phyloP scores from a whole-genome alignment of 1,140 invertebrate genomes.

The Physella acuta region DNA sequence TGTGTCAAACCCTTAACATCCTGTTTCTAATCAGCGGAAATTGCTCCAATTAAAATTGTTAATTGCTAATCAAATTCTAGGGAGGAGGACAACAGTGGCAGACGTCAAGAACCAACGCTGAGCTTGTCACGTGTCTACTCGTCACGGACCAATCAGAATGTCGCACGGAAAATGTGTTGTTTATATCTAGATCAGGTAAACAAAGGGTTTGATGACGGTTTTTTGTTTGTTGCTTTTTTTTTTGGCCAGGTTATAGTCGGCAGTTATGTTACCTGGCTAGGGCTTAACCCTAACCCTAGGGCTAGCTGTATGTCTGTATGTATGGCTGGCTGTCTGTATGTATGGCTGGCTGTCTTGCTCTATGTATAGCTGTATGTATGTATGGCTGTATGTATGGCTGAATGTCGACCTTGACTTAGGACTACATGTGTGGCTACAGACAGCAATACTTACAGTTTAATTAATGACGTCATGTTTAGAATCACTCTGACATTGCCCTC shows the following conservation, averaged over 20 bases:
- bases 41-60: too few species aligned
- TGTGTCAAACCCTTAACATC: too few species aligned
- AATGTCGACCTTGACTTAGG: neutral
- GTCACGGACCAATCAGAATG: too few species aligned
- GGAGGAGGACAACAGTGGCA: too few species aligned
- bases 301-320: slow-evolving; percentile 11
- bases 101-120: too few species aligned
- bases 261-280: neutral
- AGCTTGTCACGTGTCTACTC: too few species aligned
- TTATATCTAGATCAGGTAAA: neutral
- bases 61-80: too few species aligned
- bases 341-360: slow-evolving; percentile 4
- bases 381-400: neutral
- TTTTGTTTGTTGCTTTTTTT: neutral
- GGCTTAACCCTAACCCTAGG: slow-evolving; percentile 11
- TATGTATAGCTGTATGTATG: slow-evolving; percentile 8
- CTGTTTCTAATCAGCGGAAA: too few species aligned
- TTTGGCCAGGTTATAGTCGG: neutral
- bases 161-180: too few species aligned
- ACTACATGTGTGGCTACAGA: neutral
- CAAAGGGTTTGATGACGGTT: neutral
- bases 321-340: slow-evolving; percentile 12
- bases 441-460: neutral
- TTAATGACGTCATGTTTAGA: neutral
- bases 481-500: too few species aligned